A percentile compares a stretch with the other conserved stretches of the same genome.
These are phyloP conservation scores for Toxostoma redivivum DNA, from an alignment of 2,113 vertebrate species.

Conservation along the genomic window DNA sequence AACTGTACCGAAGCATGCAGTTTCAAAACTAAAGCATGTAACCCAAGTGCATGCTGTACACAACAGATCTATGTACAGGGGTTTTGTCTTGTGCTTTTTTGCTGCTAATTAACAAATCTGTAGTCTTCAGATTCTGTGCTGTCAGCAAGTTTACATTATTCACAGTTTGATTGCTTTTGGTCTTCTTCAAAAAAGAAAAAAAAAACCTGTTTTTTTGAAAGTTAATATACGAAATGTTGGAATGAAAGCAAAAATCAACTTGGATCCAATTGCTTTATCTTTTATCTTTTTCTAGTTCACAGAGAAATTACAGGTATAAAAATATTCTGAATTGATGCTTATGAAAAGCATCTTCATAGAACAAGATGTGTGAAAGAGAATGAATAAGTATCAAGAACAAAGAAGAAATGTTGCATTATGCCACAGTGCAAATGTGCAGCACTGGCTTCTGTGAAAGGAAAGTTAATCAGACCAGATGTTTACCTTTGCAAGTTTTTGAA, in stretches of 20 bases:
- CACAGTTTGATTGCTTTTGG: neutral
- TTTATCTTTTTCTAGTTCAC: neutral
- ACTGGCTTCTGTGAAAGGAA: neutral
- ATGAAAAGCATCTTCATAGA: neutral
- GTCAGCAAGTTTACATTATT: neutral
- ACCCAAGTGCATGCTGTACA: conserved; percentile 54
- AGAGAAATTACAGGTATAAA: neutral
- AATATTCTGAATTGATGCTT: neutral
- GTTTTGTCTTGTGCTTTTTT: neutral
- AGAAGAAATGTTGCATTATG: neutral
- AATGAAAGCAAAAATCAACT: neutral
- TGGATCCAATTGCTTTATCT: neutral
- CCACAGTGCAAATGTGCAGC: neutral
- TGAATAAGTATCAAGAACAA: neutral
- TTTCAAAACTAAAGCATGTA: conserved; percentile 61
- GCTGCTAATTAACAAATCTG: conserved; percentile 11
- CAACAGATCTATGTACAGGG: neutral
- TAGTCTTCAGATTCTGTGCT: neutral
- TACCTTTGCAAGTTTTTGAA: neutral
- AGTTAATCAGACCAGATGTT: neutral
- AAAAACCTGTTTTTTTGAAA: neutral
- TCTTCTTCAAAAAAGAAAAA: neutral
- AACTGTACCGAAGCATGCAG: conserved; percentile 61
- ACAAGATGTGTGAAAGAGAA: neutral
- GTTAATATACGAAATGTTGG: neutral